Evolutionary conservation across 2,113 vertebrate species (phyloP).

Genomic region (Micromys minutus): DNA sequence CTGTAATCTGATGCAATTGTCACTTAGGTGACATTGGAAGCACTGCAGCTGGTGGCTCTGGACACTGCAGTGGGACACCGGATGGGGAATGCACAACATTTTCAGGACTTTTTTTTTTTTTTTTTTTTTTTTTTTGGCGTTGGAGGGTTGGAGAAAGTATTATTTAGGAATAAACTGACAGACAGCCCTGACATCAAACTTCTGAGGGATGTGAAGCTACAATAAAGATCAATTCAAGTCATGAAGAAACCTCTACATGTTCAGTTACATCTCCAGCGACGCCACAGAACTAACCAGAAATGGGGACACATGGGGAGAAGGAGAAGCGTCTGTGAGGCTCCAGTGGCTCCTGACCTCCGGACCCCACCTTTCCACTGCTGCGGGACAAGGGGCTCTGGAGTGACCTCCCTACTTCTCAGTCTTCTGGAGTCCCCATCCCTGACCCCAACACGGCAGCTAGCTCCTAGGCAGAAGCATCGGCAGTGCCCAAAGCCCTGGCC

Average conservation of each 20-base stretch:
- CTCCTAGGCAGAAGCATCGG: not conserved
- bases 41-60: not conserved
- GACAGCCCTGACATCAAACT: not conserved
- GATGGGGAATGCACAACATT: not conserved
- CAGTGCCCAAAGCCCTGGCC: not conserved
- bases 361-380: not conserved
- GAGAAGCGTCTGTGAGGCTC: accelerated
- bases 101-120: not conserved
- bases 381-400: not conserved
- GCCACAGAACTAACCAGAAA: not conserved
- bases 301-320: not conserved
- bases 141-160: constrained; percentile 43
- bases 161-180: not conserved
- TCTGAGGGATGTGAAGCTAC: not conserved
- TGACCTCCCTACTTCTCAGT: not conserved
- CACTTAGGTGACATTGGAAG: not conserved
- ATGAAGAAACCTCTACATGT: not conserved
- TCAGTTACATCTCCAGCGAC: not conserved
- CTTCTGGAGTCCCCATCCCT: not conserved
- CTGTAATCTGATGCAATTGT: not conserved
- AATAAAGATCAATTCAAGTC: not conserved
- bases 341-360: not conserved
- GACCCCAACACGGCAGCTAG: not conserved
- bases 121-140: too few species aligned
- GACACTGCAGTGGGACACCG: not conserved